Base-by-base conservation (phyloP, 2,888 invertebrate genomes). In the Tetanocera ferruginea region DNA sequence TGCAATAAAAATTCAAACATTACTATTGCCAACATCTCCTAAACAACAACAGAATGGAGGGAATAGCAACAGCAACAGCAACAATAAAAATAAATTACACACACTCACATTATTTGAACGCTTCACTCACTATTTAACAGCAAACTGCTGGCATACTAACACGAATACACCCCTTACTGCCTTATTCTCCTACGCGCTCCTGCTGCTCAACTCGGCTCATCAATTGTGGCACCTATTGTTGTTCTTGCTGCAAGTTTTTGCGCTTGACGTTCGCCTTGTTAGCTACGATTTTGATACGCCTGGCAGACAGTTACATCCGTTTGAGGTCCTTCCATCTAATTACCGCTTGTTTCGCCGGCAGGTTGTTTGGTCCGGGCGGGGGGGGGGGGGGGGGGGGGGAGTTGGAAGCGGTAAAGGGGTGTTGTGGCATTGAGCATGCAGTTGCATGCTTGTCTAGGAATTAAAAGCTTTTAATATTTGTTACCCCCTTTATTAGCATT, bases 241-340 rank as follows among this genome's bases (percentile, higher is more conserved):
- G 78, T 78, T 76, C 72, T 78, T 76, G 64, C 73, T 76, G 34
- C 55, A 78, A 80, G 69, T 14, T 52, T 72, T 25, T 64, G 9
- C 43, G 60, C 23, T 55, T 70, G 60, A 11, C 60, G 23, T 52
- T 60, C n/a, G 64, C 62, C 49, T 74, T 75, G 31, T 64, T 66
- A 67, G 60, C 25, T 78, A 75, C 64, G 31, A 77, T 80, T 74
- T 80, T 81, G 78, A 78, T 81, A 79, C 80, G 82, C 79, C 79
- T 81, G 80, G 81, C 77, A 82, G 83, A 82, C 83, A 82, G 79
- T 81, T 77, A 81, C 81, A 82, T 82, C 83, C 83, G 82, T 79
- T 81, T 78, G 80, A 82, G 82, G 81, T 82, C 82, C 70, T 55
- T 81, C 82, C 80, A 81, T 81, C 80, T 82, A 82, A 82, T 82